Base-by-base conservation (phyloP, 2,888 invertebrate species). In the Epicampocera succincta region DNA sequence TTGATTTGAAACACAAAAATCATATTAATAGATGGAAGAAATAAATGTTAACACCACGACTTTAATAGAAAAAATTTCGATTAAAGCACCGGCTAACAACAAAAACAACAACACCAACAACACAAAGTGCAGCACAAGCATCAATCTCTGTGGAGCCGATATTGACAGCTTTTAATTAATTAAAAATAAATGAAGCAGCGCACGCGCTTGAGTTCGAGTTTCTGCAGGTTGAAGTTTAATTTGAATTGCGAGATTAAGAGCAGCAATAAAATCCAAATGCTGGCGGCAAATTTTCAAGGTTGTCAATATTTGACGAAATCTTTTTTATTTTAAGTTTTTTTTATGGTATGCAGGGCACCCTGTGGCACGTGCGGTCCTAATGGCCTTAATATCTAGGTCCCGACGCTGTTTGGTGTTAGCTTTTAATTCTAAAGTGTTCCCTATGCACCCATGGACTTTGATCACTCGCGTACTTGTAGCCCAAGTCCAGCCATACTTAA, bases 211-310 rank as follows among this genome's bases (percentile, higher is more conserved):
- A 21, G 6, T 19, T 21, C 2, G 4, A 54, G 44, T 42, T 17
- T 1, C 25, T n/a, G n/a, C n/a, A n/a, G n/a, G 33, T 33, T 5
- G 8, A 33, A 33, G 33, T 33, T 33, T 33, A 8, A 33, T 33
- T 33, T 33, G 5, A 33, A 8, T 33, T 33, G 3, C 1, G 5
- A 29, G 6, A 29, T n/a, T 29, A 15, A 52, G 3, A 5, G 15
- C 12, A 12, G 9, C 48, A 68, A 66, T 19, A 19, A 50, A 69
- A 44, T 56, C 17, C 13, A 65, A 69, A 58, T 71, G 68, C 72
- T 80, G 71, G 76, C 61, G 56, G 25, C 19, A 38, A 44, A 50
- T 50, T 48, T 56, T 76, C 66, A 71, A 80, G 75, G 75, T 75
- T 66, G 60, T 1, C 9, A 33, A n/a, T 2, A 8, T 4, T 2